These are phyloP conservation scores for Tachystola acroxantha DNA, from an alignment of 2,888 invertebrate species.

Conservation along the genomic window DNA sequence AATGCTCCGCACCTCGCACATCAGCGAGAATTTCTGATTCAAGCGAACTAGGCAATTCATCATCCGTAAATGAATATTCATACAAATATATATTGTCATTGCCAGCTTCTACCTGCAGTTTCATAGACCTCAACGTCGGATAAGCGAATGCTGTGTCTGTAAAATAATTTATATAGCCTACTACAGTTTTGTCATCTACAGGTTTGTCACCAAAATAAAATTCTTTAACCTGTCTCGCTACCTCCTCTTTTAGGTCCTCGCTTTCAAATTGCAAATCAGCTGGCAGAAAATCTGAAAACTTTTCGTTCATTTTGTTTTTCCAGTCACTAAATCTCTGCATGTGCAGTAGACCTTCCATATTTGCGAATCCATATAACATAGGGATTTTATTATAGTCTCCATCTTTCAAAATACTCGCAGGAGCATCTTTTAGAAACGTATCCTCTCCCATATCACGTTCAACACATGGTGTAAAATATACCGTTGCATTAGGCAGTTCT, in stretches of 20 bases:
- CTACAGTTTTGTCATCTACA: slow-evolving; percentile 20
- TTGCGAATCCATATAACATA: slow-evolving; percentile 37
- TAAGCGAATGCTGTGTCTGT: slow-evolving; percentile 28
- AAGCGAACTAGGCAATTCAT: slow-evolving; percentile 10
- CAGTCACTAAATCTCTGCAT: slow-evolving; percentile 32
- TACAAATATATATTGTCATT: slow-evolving; percentile 32
- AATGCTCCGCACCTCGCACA: slow-evolving; percentile 29
- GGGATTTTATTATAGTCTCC: slow-evolving; percentile 33
- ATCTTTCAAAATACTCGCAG: slow-evolving; percentile 30
- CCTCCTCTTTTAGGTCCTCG: slow-evolving; percentile 23
- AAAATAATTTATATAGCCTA: slow-evolving; percentile 31
- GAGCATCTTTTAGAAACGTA: slow-evolving; percentile 32
- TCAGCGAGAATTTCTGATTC: no score
- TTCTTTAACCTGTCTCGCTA: slow-evolving; percentile 28
- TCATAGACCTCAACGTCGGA: slow-evolving; percentile 22
- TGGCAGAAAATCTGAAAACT: slow-evolving; percentile 46
- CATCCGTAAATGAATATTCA: slow-evolving; percentile 31
- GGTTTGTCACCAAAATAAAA: slow-evolving; percentile 31
- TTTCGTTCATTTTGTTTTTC: slow-evolving; percentile 39
- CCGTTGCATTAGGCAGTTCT: slow-evolving; percentile 19
- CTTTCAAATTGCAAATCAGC: slow-evolving; percentile 32
- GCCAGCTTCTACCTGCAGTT: slow-evolving; percentile 24
- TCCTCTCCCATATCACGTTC: slow-evolving; percentile 23
- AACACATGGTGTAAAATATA: slow-evolving; percentile 10
- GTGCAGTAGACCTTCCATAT: slow-evolving; percentile 43